A percentile compares a stretch with the other conserved stretches of the same genome.
Conservation (phyloP, 1,140 invertebrate species). For the Meteorus sp. region DNA sequence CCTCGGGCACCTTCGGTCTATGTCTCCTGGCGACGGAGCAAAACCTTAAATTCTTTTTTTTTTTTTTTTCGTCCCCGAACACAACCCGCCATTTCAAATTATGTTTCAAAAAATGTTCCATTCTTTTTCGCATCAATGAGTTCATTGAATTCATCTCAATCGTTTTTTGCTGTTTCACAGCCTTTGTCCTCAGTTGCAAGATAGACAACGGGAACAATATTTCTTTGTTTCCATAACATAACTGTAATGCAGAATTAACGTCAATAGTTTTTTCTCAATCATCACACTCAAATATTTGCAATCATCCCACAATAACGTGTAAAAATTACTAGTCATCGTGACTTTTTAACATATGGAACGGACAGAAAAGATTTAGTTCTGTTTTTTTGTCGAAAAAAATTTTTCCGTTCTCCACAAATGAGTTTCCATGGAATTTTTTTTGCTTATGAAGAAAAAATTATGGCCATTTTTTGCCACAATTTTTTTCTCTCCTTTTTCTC, state of each 20-base stretch:
- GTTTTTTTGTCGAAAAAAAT: too few relatives aligned
- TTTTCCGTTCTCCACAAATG: not conserved
- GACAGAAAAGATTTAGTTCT: too few relatives aligned
- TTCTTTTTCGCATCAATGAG: not conserved
- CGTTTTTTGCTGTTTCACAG: too few relatives aligned
- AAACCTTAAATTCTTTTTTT: constrained; percentile 12
- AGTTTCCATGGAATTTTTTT: not conserved
- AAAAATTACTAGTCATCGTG: not conserved
- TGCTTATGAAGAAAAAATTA: not conserved
- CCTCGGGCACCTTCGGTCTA: constrained; percentile 6
- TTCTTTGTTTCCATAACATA: too few relatives aligned
- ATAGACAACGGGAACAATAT: too few relatives aligned
- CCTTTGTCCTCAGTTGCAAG: too few relatives aligned
- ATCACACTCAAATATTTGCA: too few relatives aligned
- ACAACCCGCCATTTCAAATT: not conserved
- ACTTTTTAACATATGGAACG: too few relatives aligned
- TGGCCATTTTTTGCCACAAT: not conserved
- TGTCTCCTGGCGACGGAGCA: constrained; percentile 19
- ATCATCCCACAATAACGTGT: too few relatives aligned
- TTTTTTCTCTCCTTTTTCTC: constrained; percentile 15
- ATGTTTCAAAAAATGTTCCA: not conserved
- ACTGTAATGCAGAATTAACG: too few relatives aligned
- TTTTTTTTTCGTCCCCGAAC: not conserved
- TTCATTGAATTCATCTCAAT: too few relatives aligned
- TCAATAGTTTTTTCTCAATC: too few relatives aligned